These are phyloP conservation scores for Lepidochrysops patricia DNA, from an alignment of 2,888 invertebrate genomes.

Conservation along the genomic window DNA sequence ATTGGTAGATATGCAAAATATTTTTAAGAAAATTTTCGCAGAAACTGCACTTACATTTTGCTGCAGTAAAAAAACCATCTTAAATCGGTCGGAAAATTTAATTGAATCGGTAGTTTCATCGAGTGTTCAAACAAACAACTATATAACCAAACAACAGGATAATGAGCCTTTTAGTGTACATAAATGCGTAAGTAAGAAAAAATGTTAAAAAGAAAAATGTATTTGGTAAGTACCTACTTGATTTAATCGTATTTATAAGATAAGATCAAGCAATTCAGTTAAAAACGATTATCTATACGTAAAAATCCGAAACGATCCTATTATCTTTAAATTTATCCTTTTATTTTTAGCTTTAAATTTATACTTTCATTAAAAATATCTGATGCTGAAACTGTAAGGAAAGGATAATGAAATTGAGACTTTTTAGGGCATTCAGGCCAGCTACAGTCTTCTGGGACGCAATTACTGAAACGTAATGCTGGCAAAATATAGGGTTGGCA, in stretches of 20 bases:
- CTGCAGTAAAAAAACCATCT: too few species aligned
- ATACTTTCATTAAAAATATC: neutral
- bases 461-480: slow-evolving; percentile 4
- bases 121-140: too few species aligned
- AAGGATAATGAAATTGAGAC: slow-evolving; percentile 8
- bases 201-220: too few species aligned
- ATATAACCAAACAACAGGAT: too few species aligned
- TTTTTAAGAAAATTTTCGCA: too few species aligned
- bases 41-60: too few species aligned
- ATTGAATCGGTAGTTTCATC: too few species aligned
- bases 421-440: slow-evolving; percentile 5
- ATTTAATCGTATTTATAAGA: neutral
- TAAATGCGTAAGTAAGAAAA: too few species aligned
- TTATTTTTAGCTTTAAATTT: neutral
- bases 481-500: neutral
- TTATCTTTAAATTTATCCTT: neutral
- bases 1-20: too few species aligned
- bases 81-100: too few species aligned
- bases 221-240: too few species aligned
- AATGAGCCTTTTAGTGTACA: too few species aligned
- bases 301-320: neutral
- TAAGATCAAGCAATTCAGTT: neutral
- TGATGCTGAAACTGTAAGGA: neutral
- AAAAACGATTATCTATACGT: neutral
- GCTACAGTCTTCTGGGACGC: slow-evolving; percentile 2